Evolutionary conservation across 2,797 vertebrate genomes (phyloP).

Genomic region (Falco biarmicus): DNA sequence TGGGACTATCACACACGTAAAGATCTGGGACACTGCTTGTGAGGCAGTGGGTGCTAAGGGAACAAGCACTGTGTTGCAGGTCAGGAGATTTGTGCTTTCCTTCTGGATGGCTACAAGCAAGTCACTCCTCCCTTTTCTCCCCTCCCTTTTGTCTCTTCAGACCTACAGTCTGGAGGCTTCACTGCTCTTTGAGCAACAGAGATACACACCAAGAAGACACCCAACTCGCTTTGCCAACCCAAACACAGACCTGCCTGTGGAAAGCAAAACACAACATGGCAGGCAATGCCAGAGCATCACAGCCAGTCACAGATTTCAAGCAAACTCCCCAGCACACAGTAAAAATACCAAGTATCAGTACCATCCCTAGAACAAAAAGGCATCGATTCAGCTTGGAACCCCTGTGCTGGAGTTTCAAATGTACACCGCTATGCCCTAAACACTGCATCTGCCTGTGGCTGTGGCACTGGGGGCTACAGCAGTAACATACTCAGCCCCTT

Average conservation of each 20-base stretch:
- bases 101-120: not conserved
- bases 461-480: not conserved
- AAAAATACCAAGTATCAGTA: not conserved
- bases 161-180: not conserved
- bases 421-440: accelerated
- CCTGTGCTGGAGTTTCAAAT: accelerated
- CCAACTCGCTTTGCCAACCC: not conserved
- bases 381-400: not conserved
- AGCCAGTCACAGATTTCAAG: not conserved
- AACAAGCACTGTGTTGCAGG: not conserved
- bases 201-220: not conserved
- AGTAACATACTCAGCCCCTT: accelerated
- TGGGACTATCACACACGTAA: not conserved
- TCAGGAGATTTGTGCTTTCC: not conserved
- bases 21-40: not conserved
- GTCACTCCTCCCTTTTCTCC: not conserved
- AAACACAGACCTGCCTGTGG: not conserved
- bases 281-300: not conserved
- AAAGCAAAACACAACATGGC: not conserved
- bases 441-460: accelerated
- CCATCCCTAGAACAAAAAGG: not conserved
- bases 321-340: not conserved
- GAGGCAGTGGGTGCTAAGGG: constrained; percentile 19
- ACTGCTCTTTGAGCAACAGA: not conserved
- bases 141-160: not conserved